Conservation (phyloP, 1,140 invertebrate species). For the Drosophila pruinosa region DNA sequence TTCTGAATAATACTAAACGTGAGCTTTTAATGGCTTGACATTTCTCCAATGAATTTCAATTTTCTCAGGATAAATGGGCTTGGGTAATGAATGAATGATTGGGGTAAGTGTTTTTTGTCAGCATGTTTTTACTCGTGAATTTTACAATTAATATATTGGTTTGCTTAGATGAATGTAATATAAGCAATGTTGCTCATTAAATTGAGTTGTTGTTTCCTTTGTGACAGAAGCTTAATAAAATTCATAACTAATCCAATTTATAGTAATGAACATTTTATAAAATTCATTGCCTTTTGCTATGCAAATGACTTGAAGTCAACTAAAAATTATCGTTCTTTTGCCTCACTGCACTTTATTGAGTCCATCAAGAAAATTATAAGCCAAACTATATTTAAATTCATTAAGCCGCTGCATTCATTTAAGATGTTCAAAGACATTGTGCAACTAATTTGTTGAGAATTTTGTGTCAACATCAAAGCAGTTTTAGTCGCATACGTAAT, state of each 20-base stretch:
- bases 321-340: background rate
- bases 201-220: too few species aligned
- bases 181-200: too few species aligned
- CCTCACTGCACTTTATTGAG: background rate
- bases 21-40: background rate
- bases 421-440: constrained; percentile 20
- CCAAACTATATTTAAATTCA: background rate
- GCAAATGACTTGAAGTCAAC: background rate
- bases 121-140: background rate
- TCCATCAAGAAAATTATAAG: background rate
- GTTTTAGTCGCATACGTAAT: constrained; percentile 30
- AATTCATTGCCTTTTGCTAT: too few species aligned
- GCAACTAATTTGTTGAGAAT: constrained; percentile 13
- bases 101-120: background rate
- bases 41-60: background rate
- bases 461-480: constrained; percentile 12
- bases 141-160: too few species aligned
- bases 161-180: too few species aligned
- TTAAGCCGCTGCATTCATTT: constrained; percentile 5
- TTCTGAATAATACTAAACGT: constrained; percentile 5
- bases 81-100: background rate
- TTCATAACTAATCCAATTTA: too few species aligned
- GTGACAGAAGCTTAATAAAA: too few species aligned
- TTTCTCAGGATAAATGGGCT: background rate
- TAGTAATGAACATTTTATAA: too few species aligned